phyloP scores from a whole-genome alignment of 2,113 vertebrate genomes.

The Perca fluviatilis region DNA sequence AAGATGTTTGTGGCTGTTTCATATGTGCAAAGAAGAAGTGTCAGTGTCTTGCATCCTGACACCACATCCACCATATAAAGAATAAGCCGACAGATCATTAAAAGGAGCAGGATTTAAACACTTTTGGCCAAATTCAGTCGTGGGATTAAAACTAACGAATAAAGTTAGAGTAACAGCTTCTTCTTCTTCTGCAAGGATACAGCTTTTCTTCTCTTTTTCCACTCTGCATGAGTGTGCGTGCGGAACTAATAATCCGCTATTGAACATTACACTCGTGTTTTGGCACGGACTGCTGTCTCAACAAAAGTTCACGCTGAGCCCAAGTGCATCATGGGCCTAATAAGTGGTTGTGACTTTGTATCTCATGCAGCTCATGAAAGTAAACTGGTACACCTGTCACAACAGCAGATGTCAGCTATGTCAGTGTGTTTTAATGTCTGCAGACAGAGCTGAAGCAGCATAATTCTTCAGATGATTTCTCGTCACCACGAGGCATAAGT shows the following conservation, averaged over 20 bases:
- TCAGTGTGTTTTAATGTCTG: background rate
- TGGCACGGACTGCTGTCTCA: conserved; percentile 58
- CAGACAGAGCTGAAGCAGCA: background rate
- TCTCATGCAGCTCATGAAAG: conserved; percentile 45
- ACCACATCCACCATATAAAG: conserved; percentile 42
- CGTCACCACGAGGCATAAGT: background rate
- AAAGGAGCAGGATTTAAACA: conserved; percentile 64
- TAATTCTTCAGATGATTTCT: conserved; percentile 5
- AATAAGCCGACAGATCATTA: conserved; percentile 76
- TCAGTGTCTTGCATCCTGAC: conserved; percentile 41
- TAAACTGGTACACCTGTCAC: conserved; percentile 62
- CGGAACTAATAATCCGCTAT: conserved; percentile 55
- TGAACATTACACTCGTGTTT: conserved; percentile 47
- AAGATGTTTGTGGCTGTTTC: conserved; percentile 23
- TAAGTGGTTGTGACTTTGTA: conserved; percentile 19
- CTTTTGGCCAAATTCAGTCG: conserved; percentile 57
- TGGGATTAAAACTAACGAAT: conserved; percentile 67
- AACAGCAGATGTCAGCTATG: conserved; percentile 57
- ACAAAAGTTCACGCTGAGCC: conserved; percentile 67
- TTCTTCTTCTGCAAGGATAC: conserved; percentile 2
- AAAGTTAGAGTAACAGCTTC: conserved; percentile 27
- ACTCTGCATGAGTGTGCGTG: conserved; percentile 21
- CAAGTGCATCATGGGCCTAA: conserved; percentile 40
- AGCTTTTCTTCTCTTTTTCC: background rate
- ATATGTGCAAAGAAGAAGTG: conserved; percentile 16